Evolutionary conservation across 2,797 vertebrate species (phyloP).

Genomic region (Falco cherrug): DNA sequence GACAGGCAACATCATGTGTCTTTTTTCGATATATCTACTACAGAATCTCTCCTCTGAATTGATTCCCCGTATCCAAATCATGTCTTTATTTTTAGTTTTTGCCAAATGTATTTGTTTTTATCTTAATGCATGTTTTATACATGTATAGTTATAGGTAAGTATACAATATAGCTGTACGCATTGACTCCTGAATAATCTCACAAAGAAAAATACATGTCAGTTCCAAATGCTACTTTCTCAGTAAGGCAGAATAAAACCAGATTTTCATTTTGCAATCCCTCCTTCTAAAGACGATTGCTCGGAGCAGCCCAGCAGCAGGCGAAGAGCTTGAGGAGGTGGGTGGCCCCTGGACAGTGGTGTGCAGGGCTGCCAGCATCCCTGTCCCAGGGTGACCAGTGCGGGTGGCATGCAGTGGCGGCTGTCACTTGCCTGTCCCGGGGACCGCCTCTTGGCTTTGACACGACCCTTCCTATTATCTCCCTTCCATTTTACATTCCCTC

Average conservation of each 20-base stretch:
- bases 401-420: not conserved
- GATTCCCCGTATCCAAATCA: not conserved
- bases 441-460: constrained; percentile 52
- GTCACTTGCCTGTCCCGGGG: constrained; percentile 24
- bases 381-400: not conserved
- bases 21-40: not conserved
- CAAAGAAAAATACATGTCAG: not conserved
- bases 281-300: rapidly evolving
- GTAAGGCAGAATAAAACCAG: not conserved
- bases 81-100: not conserved
- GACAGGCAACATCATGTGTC: not conserved
- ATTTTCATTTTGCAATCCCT: not conserved
- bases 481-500: constrained; percentile 50
- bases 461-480: constrained; percentile 54
- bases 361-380: not conserved
- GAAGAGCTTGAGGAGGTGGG: not conserved
- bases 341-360: not conserved
- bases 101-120: not conserved
- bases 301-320: not conserved
- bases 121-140: not conserved
- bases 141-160: not conserved
- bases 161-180: not conserved
- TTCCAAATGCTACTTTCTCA: not conserved
- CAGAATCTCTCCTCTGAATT: not conserved
- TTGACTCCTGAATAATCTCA: not conserved